phyloP scores from a whole-genome alignment of 64 coral and sea anemone genomes.

The Porites lutea region DNA sequence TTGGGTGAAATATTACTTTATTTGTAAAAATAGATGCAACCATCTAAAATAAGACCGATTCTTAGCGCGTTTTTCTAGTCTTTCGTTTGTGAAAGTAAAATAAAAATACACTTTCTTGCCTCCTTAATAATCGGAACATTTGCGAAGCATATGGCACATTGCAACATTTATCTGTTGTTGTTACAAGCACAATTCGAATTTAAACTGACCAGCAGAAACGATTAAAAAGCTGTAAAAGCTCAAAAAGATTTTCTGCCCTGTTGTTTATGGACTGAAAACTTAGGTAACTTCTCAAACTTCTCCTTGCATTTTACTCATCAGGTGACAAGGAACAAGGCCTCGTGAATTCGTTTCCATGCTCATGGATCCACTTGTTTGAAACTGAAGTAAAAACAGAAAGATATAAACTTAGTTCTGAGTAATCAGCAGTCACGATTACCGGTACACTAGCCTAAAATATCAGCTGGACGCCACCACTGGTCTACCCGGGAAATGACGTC shows the following conservation, averaged over 20 bases:
- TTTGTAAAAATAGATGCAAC: too few relatives aligned
- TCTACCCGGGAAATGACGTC: too few relatives aligned
- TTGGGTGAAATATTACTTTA: too few relatives aligned
- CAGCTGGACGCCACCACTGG: too few relatives aligned
- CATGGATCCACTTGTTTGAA: conserved; percentile 75
- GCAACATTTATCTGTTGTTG: neutral
- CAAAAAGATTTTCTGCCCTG: neutral
- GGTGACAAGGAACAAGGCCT: conserved; percentile 43
- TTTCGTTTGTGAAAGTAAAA: neutral
- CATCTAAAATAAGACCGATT: too few relatives aligned
- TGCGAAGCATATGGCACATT: neutral
- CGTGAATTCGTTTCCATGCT: conserved; percentile 63
- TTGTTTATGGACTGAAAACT: neutral
- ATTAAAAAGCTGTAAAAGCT: neutral
- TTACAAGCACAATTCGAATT: neutral
- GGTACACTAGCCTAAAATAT: too few relatives aligned
- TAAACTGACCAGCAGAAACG: conserved; percentile 13
- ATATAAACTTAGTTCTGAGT: too few relatives aligned
- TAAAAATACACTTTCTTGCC: neutral
- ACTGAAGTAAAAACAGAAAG: conserved; percentile 3
- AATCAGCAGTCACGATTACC: too few relatives aligned
- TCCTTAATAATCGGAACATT: neutral
- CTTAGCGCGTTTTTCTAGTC: neutral
- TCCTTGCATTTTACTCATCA: conserved; percentile 14
- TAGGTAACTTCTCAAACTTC: neutral